A percentile compares a stretch with the other conserved stretches of the same genome.
These are phyloP conservation scores for Argopecten irradians DNA, from an alignment of 1,140 invertebrate species.

Conservation along the genomic window DNA sequence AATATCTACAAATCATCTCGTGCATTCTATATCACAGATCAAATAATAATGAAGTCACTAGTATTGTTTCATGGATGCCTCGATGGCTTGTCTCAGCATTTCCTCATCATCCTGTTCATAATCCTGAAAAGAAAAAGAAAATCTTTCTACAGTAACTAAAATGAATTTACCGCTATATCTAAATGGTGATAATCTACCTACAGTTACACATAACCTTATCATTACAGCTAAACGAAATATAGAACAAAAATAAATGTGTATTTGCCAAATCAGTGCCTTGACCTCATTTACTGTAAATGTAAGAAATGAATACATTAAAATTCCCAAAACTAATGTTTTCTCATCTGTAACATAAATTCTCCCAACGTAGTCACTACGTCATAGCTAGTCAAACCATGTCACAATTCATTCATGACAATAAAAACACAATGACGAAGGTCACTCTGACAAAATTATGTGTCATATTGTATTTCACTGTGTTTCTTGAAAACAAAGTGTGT, in stretches of 20 bases:
- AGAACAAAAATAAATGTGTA: background rate
- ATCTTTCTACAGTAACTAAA: background rate
- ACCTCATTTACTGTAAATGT: background rate
- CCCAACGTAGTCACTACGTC: no score
- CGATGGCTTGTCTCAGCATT: constrained; percentile 67
- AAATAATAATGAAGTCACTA: background rate
- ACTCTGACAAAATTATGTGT: no score
- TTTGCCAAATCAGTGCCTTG: background rate
- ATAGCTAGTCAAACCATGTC: background rate
- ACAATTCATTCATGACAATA: no score
- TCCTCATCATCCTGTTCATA: constrained; percentile 72
- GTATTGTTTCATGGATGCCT: constrained; percentile 61
- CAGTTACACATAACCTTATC: background rate
- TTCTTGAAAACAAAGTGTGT: no score
- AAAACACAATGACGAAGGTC: no score
- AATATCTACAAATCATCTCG: background rate
- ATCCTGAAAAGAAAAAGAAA: constrained; percentile 59
- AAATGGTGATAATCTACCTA: background rate
- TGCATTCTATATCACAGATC: background rate
- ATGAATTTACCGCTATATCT: background rate
- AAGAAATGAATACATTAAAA: no score
- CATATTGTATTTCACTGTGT: no score
- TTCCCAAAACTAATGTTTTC: no score
- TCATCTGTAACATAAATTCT: no score
- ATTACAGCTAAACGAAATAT: background rate